phyloP scores from a whole-genome alignment of 1,140 invertebrate species.

The Conopomorpha cramerella region DNA sequence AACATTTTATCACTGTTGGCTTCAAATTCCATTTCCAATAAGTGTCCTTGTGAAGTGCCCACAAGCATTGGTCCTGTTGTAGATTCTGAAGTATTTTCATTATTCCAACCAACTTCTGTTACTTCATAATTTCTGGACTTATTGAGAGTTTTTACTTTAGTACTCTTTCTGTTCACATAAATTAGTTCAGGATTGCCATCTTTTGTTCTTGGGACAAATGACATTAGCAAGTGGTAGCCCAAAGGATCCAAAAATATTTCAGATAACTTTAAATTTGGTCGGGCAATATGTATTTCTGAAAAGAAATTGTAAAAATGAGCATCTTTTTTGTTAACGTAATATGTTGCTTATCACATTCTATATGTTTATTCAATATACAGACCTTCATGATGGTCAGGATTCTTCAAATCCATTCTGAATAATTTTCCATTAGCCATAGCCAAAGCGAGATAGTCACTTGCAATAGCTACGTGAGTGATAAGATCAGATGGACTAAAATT shows the following conservation, averaged over 20 bases:
- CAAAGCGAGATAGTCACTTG: conserved; percentile 82
- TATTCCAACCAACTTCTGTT: conserved; percentile 91
- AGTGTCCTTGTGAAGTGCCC: conserved; percentile 88
- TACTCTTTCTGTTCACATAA: conserved; percentile 71
- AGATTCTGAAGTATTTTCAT: conserved; percentile 70
- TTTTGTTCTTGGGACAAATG: conserved; percentile 67
- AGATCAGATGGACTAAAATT: conserved; percentile 75
- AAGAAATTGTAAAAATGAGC: too few species aligned
- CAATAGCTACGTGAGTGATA: conserved; percentile 80
- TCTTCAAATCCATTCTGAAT: conserved; percentile 80
- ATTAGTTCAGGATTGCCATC: conserved; percentile 75
- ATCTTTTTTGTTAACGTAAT: too few species aligned
- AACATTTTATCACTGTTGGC: conserved; percentile 82
- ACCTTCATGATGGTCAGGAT: conserved; percentile 81
- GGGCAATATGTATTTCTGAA: too few species aligned
- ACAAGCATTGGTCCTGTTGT: conserved; percentile 81
- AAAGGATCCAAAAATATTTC: conserved; percentile 86
- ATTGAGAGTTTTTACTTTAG: conserved; percentile 53
- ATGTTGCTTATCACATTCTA: too few species aligned
- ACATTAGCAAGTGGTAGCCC: conserved; percentile 82
- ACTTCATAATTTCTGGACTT: conserved; percentile 84
- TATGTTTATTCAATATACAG: conserved; percentile 11
- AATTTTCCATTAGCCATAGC: conserved; percentile 83
- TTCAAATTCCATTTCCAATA: conserved; percentile 88
- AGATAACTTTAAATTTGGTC: conserved; percentile 65